A percentile compares a stretch with the other conserved stretches of the same genome.
These are phyloP conservation scores for Oscheius sp. DNA, from an alignment of 1,140 invertebrate species.

Conservation along the genomic window DNA sequence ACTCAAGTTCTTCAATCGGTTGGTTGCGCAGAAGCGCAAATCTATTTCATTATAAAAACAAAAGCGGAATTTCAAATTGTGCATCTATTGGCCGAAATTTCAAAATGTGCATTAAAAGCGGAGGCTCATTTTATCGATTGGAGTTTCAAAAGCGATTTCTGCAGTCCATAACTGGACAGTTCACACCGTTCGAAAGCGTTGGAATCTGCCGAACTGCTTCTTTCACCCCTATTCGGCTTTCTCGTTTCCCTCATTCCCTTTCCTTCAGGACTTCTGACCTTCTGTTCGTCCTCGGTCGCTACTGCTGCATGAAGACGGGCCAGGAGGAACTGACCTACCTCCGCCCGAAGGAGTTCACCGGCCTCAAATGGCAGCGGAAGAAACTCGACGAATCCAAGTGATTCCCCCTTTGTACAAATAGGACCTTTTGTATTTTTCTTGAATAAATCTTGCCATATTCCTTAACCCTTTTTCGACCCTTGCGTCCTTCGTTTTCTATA, in stretches of 20 bases:
- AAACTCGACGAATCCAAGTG: too few relatives aligned
- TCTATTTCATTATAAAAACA: neutral
- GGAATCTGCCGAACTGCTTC: neutral
- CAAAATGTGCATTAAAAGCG: neutral
- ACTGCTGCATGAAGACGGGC: slow-evolving; percentile 34
- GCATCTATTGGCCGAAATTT: neutral
- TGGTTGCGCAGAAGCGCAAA: neutral
- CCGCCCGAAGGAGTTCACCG: slow-evolving; percentile 25
- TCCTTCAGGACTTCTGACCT: slow-evolving; percentile 41
- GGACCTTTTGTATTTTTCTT: too few relatives aligned
- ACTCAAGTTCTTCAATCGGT: slow-evolving; percentile 43
- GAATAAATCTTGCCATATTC: too few relatives aligned
- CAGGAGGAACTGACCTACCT: slow-evolving; percentile 37
- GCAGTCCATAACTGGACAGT: neutral
- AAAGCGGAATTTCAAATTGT: neutral
- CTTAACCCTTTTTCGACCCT: too few relatives aligned
- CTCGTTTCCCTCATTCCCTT: neutral
- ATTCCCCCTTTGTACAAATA: too few relatives aligned
- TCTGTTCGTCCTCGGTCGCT: slow-evolving; percentile 43
- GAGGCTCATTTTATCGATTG: neutral
- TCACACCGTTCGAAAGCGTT: neutral
- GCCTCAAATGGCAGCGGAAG: slow-evolving; percentile 23
- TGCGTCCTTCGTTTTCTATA: too few relatives aligned
- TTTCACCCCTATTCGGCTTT: neutral
- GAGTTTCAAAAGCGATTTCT: neutral